A percentile compares a stretch with the other conserved stretches of the same genome.
Conservation (phyloP, 2,888 invertebrate genomes). For the Nephrotoma guestfalica region DNA sequence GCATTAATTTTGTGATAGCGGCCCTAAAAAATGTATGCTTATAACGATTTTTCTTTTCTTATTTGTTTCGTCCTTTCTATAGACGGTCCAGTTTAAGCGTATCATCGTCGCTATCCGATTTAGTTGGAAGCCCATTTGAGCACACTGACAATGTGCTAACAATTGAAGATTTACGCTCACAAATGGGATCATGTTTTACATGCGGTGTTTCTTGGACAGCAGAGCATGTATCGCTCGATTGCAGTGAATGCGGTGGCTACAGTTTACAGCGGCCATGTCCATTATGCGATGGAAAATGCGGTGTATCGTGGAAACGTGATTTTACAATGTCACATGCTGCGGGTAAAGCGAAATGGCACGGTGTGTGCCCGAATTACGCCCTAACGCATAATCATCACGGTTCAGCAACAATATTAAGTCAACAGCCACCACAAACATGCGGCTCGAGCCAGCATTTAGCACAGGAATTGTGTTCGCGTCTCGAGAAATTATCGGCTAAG, state of each 20-base stretch:
- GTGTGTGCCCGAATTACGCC: conserved; percentile 41
- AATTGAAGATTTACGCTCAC: conserved; percentile 54
- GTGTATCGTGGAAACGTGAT: conserved; percentile 58
- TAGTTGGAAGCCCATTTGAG: conserved; percentile 30
- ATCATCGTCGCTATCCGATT: conserved; percentile 30
- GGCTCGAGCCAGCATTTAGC: conserved; percentile 29
- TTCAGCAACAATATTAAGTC: not conserved
- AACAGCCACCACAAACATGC: conserved; percentile 18
- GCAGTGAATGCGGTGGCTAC: conserved; percentile 67
- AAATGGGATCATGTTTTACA: conserved; percentile 59
- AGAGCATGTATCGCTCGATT: conserved; percentile 60
- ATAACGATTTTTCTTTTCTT: not conserved
- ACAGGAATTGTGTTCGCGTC: conserved; percentile 37
- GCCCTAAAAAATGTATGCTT: not conserved
- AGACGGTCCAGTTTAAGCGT: conserved; percentile 30
- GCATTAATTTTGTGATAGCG: conserved; percentile 13
- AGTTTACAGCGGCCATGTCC: conserved; percentile 61
- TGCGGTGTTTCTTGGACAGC: conserved; percentile 71
- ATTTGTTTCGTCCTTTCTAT: conserved; percentile 14
- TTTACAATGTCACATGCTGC: conserved; percentile 58
- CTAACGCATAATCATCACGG: conserved; percentile 8
- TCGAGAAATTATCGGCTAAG: conserved; percentile 36
- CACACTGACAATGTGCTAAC: conserved; percentile 42
- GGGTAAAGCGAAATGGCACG: conserved; percentile 56
- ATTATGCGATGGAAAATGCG: conserved; percentile 58